Evolutionary conservation across 2,113 vertebrate species (phyloP).

Genomic region (Aspiorhynchus laticeps): DNA sequence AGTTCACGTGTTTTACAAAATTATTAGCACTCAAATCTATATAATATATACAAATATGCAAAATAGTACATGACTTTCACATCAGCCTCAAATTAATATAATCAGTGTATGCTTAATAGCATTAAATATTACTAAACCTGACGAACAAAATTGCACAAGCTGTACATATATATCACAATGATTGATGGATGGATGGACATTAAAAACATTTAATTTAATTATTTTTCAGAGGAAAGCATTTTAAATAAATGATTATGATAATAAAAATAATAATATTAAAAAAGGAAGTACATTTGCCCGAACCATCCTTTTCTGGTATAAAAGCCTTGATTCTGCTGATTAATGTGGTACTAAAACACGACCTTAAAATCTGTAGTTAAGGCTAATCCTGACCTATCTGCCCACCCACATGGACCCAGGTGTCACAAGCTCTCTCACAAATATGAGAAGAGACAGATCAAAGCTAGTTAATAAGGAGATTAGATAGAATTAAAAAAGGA

Average conservation of each 20-base stretch:
- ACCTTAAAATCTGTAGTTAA: background rate
- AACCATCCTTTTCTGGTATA: background rate
- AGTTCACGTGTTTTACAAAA: background rate
- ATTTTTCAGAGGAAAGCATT: too few species aligned
- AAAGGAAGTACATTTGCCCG: background rate
- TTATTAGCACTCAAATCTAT: background rate
- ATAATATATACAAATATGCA: background rate
- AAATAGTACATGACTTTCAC: background rate
- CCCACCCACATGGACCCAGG: slow-evolving; percentile 4
- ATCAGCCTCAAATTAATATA: background rate
- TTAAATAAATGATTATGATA: background rate
- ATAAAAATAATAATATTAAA: too few species aligned
- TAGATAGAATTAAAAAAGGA: slow-evolving; percentile 26
- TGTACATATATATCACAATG: too few species aligned
- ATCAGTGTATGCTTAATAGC: background rate
- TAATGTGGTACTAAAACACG: background rate
- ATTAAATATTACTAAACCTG: too few species aligned
- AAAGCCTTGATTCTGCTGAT: background rate
- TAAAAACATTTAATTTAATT: too few species aligned
- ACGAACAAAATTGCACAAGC: background rate
- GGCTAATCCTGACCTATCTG: background rate
- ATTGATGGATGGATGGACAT: too few species aligned
- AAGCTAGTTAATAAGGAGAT: slow-evolving; percentile 35
- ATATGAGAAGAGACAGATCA: slow-evolving; percentile 1
- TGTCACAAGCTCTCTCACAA: background rate